Evolutionary conservation across 1,140 invertebrate genomes (phyloP).

Genomic region (Saxidomus purpurata): DNA sequence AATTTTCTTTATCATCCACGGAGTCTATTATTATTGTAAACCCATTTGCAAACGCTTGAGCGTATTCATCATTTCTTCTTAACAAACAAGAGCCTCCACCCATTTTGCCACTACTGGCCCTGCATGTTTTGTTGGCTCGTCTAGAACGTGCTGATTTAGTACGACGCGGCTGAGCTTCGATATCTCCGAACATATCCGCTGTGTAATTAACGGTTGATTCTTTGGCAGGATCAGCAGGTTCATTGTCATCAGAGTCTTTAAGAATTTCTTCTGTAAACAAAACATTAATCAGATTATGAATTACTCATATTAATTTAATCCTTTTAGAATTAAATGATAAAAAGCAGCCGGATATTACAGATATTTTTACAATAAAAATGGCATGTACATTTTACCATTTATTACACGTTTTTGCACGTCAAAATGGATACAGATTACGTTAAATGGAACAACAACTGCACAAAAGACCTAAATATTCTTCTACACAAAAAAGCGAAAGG

Average conservation of each 20-base stretch:
- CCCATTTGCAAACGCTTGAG: constrained; percentile 49
- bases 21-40: constrained; percentile 57
- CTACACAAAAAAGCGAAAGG: no score
- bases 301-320: no score
- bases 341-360: no score
- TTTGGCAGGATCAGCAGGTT: neutral
- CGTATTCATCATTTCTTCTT: constrained; percentile 36
- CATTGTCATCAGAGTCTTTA: neutral
- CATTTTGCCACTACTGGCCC: neutral
- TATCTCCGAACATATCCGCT: constrained; percentile 60
- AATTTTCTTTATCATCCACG: constrained; percentile 31
- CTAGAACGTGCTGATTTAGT: neutral
- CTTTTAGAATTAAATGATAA: no score
- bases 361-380: no score
- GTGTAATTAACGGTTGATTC: neutral
- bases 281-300: no score
- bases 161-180: constrained; percentile 1
- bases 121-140: neutral
- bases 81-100: constrained; percentile 16
- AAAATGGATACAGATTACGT: no score
- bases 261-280: constrained; percentile 11
- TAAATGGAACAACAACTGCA: no score
- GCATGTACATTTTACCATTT: no score
- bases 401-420: no score
- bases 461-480: no score